phyloP scores from a whole-genome alignment of 1,140 invertebrate species.

The Drosophila sucinea region DNA sequence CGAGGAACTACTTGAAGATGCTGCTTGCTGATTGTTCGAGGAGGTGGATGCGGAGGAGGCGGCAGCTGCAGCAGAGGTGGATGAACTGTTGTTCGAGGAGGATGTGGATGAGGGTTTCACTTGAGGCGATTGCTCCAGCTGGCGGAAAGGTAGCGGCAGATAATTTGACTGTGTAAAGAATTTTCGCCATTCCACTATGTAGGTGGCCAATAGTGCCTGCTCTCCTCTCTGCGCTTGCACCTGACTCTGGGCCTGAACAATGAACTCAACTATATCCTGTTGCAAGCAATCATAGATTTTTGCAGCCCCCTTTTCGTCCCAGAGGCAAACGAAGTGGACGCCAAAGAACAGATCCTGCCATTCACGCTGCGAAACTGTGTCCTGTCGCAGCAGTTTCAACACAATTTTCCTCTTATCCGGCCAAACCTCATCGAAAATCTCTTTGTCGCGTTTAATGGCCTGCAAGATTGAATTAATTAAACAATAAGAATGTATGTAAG shows the following conservation, averaged over 20 bases:
- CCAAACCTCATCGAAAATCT: conserved; percentile 96
- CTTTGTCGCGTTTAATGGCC: conserved; percentile 76
- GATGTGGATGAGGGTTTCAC: conserved; percentile 66
- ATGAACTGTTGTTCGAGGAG: conserved; percentile 51
- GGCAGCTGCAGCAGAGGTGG: conserved; percentile 54
- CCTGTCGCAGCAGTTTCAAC: conserved; percentile 93
- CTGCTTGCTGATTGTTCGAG: conserved; percentile 49
- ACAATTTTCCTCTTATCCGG: conserved; percentile 96
- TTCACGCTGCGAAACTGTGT: conserved; percentile 95
- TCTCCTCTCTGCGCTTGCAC: conserved; percentile 96
- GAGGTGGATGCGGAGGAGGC: conserved; percentile 29
- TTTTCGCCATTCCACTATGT: conserved; percentile 98
- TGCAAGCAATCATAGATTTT: conserved; percentile 95
- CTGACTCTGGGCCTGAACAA: conserved; percentile 95
- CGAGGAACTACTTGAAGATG: conserved; percentile 53
- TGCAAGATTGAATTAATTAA: conserved; percentile 28
- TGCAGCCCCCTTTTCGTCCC: conserved; percentile 96
- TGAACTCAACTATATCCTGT: conserved; percentile 97
- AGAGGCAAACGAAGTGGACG: conserved; percentile 96
- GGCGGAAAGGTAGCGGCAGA: conserved; percentile 97
- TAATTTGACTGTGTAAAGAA: conserved; percentile 99
- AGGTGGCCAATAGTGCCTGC: conserved; percentile 96
- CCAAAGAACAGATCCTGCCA: conserved; percentile 99
- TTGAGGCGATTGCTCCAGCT: conserved; percentile 92
- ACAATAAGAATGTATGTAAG: conserved; percentile 4